Base-by-base conservation (phyloP, 2,888 invertebrate genomes). In the Serripes groenlandicus region DNA sequence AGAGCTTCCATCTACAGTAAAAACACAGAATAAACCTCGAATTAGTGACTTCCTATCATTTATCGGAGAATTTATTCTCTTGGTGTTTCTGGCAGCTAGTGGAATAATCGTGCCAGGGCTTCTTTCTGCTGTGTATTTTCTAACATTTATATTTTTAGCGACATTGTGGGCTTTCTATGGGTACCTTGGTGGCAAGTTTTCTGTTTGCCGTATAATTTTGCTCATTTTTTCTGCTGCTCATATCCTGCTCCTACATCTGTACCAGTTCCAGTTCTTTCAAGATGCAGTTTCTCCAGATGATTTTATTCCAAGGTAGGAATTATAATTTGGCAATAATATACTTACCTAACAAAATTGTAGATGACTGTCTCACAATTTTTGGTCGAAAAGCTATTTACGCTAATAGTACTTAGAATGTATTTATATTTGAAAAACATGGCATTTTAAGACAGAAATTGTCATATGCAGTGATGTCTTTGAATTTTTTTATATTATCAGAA, bases 201-300 rank as follows among this genome's bases (percentile, higher is more conserved):
- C 97, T 9, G 80, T 90, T 15, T 91, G 93, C 72, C 88, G 94
- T 30, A 76, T 94, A 30, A 76, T 94, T 56, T 90, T 95, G 66
- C 90, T 95, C 28, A 95, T 96, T n/a, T 96, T 98, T 90, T 96
- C 97, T 93, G 96, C 96, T 7, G 92, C 96, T 37, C 98, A 99
- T 94, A 96, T 98, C 81, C 92, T 96, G 3, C 95, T 96, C 58
- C 94, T 98, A 26, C 96, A 97, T 90, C 95, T 96, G 18, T 98
- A 98, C 94, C 99, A 99, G 95, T 97, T 97, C 92, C 96, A 97
- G 89, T 97, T 97, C 96, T 95, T 97, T 75, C 97, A 97, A 91
- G 96, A 97, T 52, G 93, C 96, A 34, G 95, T 98, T 77, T 96
- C 96, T n/a, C 96, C 90, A 52, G 78, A 81, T 11, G 71, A 96